Evolutionary conservation across 2,888 invertebrate genomes (phyloP), one percentile per base, ranked within the genome.

Genomic region (Hipparchia sbordonii): DNA sequence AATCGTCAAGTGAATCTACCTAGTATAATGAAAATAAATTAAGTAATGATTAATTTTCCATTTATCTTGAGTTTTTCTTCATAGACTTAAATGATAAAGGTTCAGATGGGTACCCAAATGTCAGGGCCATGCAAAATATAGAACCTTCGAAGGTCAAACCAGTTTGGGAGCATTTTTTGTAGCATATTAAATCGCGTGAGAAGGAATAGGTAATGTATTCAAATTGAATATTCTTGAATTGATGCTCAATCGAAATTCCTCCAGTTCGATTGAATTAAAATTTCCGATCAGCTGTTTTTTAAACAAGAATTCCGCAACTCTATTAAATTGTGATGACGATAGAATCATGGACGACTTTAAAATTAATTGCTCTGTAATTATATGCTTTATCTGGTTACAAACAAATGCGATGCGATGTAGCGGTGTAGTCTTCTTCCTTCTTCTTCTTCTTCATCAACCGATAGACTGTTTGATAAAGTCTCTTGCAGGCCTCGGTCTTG

Each of bases 81-180:
- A 13, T 23, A 9, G 8, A n/a, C 52, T 12, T 46, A 46, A 46
- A 46, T 13, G 4, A 46, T n/a, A 62, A 46, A 46, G 62, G 13
- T 39, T 62, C n/a, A 62, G 62, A 62, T 62, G 62, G 62, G 45
- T 39, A 52, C 10, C 48, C 48, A 83, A 84, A 84, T 84, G 85
- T 84, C 84, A 84, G 60, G 84, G 83, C 71, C 84, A 77, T 77
- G 79, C 81, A 76, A 79, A 79, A 76, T 77, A 74, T 73, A 71
- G 77, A 76, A 78, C 76, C 76, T 77, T 70, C 73, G 75, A 74
- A 76, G 74, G 71, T 73, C 67, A 75, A 70, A 73, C 74, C 72
- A 67, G 77, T 72, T 78, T 76, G 10, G 73, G 57, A 67, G 65
- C 67, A 72, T 76, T 77, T 77, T 77, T 78, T 77, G 67, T 66